Evolutionary conservation across 2,797 vertebrate species (phyloP), one percentile per base, ranked within the genome.

Genomic region (Lagorchestes hirsutus): DNA sequence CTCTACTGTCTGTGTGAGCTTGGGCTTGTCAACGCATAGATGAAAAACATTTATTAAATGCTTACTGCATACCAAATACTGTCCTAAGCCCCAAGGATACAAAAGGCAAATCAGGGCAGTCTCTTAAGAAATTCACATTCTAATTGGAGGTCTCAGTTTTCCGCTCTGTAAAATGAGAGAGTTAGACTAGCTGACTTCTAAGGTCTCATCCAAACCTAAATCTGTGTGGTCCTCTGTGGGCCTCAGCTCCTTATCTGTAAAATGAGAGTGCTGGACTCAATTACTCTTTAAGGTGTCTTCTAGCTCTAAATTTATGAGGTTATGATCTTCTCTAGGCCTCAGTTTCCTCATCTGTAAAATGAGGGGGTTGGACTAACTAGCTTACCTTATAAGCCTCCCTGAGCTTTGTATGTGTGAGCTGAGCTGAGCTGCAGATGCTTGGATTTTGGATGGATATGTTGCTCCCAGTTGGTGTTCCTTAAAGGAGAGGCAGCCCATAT

Each of bases 401-500:
- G 24, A 87, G 22, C 40, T 87, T 87, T 50, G 74, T 1, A 28
- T 87, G 24, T 46, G 10, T 46, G 74, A 87, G 40, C 74, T 24
- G n/a, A 46, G 18, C 93, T 93, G 96, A 95, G 96, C 97, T 95
- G 93, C 97, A 97, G 95, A 96, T 93, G 93, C 74, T 97, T 98
- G 24, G 22, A 46, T 98, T 98, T 96, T 98, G 97, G 98, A 97
- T 98, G 97, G 97, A 98, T 98, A 98, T 95, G 95, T 97, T 97
- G 95, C 97, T 98, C 95, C 95, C 58, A 95, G 91, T 95, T 95
- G 95, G 92, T 98, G 93, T 98, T 97, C 97, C 95, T 97, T 93
- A 98, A 98, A 98, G 98, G 97, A 98, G 98, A 95, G 97, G 94
- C 94, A 95, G 0, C 0, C 95, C 98, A 97, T 95, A 97, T 97